Evolutionary conservation across 2,797 vertebrate species (phyloP), one percentile per base, ranked within the genome.

Genomic region (Apogon talboti): DNA sequence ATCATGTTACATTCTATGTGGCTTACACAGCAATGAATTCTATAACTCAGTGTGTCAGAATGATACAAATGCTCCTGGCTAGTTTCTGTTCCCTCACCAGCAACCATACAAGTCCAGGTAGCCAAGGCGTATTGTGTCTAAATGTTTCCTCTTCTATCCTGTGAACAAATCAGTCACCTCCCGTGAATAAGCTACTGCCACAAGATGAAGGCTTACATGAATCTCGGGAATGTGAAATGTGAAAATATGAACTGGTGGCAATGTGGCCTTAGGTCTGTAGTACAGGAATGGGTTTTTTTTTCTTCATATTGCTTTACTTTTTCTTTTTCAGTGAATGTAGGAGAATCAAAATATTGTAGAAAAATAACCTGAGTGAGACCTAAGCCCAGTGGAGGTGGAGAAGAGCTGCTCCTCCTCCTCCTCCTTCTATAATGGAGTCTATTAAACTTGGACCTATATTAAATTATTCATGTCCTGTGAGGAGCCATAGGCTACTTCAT

Each of bases 391-490:
- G 15, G 28, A 35, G 41, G 11, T n/a, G 43, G 55, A 11, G 43
- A 28, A 35, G 24, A 28, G 24, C 6, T 28, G 6, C 24, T 28
- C 24, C 24, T 44, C 35, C 7, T 63, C 55, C 50, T 49, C 71
- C 66, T 46, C 58, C 50, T 59, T 57, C 33, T 57, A 67, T 83
- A 68, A 78, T 85, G 67, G 66, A 82, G 63, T 58, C 82, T 71
- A 83, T 87, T 85, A 88, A 89, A 90, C 68, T 76, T 68, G 35
- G 54, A 71, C 76, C 67, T 70, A 46, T 54, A 30, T 74, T 92
- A 45, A 90, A 92, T 91, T 80, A 91, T 92, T 91, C 81, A 92
- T 72, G 60, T 69, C 55, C 74, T 69, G 83, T 81, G 71, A 86
- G 84, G 78, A 87, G 85, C 89, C 88, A 90, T 78, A 53, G 87